Percentiles rank a stretch among this genome's conserved stretches.
Conservation (phyloP, 2,113 vertebrate genomes). For the Epinephelus fuscoguttatus region DNA sequence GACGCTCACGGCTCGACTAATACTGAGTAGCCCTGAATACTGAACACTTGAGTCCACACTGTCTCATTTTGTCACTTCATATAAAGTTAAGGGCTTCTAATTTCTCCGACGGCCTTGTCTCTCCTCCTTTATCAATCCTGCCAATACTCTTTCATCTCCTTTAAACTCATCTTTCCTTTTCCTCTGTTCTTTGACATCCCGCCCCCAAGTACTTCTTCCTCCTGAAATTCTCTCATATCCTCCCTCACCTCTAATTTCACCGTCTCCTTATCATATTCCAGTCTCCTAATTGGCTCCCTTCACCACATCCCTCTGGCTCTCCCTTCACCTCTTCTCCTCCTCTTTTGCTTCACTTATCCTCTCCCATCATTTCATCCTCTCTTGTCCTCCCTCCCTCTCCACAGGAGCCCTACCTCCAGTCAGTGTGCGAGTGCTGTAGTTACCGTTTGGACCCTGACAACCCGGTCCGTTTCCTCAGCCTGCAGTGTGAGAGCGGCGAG, state of each 20-base stretch:
- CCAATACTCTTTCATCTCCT: neutral
- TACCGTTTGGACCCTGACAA: constrained; percentile 88
- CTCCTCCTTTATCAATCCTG: neutral
- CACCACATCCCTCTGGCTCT: neutral
- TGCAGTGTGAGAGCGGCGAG: constrained; percentile 84
- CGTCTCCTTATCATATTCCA: constrained; percentile 8
- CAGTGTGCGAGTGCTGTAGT: constrained; percentile 90
- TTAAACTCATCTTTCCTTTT: neutral
- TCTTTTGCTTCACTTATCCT: neutral
- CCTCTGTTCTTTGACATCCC: neutral
- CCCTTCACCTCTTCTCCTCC: neutral
- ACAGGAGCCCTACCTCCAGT: constrained; percentile 92
- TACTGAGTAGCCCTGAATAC: no score
- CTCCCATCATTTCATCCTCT: neutral
- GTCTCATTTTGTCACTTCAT: neutral
- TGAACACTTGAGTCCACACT: neutral
- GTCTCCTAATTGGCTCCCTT: constrained; percentile 22
- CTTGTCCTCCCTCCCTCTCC: neutral
- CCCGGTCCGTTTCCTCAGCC: constrained; percentile 88
- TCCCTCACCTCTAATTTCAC: constrained; percentile 8
- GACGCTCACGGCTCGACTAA: no score
- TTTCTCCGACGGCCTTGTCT: neutral
- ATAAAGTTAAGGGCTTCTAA: neutral
- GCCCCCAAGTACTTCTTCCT: neutral
- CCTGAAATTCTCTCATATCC: neutral